Evolutionary conservation across 2,797 vertebrate genomes (phyloP).

Genomic region (Macropus fuliginosus): DNA sequence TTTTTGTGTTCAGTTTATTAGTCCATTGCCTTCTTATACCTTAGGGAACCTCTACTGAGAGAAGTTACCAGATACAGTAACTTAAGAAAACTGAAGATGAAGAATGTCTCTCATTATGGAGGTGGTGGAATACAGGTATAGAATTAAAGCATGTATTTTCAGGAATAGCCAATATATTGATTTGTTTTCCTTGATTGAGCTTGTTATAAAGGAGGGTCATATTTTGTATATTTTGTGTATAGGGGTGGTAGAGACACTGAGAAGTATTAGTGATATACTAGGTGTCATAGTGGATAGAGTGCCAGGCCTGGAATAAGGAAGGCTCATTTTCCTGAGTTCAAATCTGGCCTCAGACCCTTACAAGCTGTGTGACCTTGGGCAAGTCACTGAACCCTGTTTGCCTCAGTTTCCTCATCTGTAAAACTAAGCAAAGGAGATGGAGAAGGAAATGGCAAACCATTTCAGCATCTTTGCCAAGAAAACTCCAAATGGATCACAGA

Average conservation of each 20-base stretch:
- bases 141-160: not conserved
- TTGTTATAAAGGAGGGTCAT: not conserved
- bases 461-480: not conserved
- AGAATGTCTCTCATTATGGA: not conserved
- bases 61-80: not conserved
- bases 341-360: not conserved
- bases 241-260: not conserved
- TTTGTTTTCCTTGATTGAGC: not conserved
- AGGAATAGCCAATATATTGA: not conserved
- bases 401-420: not conserved
- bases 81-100: not conserved
- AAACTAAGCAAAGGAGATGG: not conserved
- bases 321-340: not conserved
- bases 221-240: no score
- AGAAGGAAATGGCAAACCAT: not conserved
- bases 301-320: not conserved
- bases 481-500: not conserved
- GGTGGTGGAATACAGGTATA: not conserved
- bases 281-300: not conserved
- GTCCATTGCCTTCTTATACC: not conserved
- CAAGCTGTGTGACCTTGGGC: not conserved
- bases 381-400: not conserved
- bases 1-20: not conserved
- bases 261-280: not conserved
- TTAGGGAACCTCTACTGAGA: not conserved